Evolutionary conservation across 2,888 invertebrate genomes (phyloP).

Genomic region (Xanthorhoe designata): DNA sequence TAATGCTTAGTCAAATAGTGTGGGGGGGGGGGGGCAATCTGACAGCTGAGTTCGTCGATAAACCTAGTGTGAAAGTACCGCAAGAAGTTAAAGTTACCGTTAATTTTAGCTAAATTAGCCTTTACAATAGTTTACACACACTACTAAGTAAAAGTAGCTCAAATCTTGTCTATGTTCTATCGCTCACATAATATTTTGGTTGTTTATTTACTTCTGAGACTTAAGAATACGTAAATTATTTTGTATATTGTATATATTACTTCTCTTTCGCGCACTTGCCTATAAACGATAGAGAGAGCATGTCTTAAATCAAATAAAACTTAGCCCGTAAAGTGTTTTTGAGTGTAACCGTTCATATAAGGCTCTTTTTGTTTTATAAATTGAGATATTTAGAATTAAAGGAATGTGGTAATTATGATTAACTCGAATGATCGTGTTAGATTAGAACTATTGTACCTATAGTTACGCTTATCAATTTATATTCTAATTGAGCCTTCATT

Average conservation of each 20-base stretch:
- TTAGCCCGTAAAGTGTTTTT: slow-evolving; percentile 24
- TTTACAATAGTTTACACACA: slow-evolving; percentile 7
- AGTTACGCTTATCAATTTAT: slow-evolving; percentile 41
- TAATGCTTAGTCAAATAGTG: too few species aligned
- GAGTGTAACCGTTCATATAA: slow-evolving; percentile 20
- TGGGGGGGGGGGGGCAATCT: neutral
- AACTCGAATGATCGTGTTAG: slow-evolving; percentile 42
- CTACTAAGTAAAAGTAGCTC: slow-evolving; percentile 25
- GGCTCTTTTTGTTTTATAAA: slow-evolving; percentile 37
- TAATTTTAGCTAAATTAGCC: slow-evolving; percentile 9
- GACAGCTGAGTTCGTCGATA: neutral
- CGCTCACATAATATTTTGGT: slow-evolving; percentile 38
- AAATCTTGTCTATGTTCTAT: slow-evolving; percentile 26
- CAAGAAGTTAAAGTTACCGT: neutral
- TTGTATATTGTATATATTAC: slow-evolving; percentile 17
- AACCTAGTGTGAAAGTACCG: neutral
- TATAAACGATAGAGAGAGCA: slow-evolving; percentile 29
- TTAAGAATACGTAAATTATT: slow-evolving; percentile 41
- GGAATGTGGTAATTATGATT: slow-evolving; percentile 36
- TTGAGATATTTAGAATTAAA: slow-evolving; percentile 37
- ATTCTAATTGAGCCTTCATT: slow-evolving; percentile 43
- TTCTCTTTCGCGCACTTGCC: slow-evolving; percentile 30
- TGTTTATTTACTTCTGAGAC: slow-evolving; percentile 38
- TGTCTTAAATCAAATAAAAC: slow-evolving; percentile 18
- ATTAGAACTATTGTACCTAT: slow-evolving; percentile 34